Evolutionary conservation across 2,888 invertebrate genomes (phyloP).

Genomic region (Chymomyza caudatula): DNA sequence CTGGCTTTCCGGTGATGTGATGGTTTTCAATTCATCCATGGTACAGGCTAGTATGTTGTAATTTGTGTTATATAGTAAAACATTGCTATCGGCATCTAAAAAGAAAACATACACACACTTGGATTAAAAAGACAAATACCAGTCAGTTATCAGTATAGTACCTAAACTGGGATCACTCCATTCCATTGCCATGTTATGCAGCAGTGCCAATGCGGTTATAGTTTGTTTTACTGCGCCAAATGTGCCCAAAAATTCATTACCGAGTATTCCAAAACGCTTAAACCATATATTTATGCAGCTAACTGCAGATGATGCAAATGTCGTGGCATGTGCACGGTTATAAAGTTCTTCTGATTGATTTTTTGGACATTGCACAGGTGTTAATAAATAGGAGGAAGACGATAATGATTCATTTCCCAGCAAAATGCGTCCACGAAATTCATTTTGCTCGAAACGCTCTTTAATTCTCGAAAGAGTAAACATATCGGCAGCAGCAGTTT

Average conservation of each 20-base stretch:
- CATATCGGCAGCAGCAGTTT: constrained; percentile 47
- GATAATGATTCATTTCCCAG: constrained; percentile 58
- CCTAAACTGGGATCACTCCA: constrained; percentile 66
- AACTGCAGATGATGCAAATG: constrained; percentile 55
- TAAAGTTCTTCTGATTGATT: constrained; percentile 60
- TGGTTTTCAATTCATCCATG: background rate
- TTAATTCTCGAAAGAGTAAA: constrained; percentile 64
- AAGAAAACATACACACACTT: too few relatives aligned
- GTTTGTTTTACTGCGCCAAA: constrained; percentile 60
- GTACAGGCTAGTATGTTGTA: constrained; percentile 17
- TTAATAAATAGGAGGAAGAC: constrained; percentile 62
- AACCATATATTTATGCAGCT: constrained; percentile 57
- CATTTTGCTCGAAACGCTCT: constrained; percentile 73
- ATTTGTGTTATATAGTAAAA: constrained; percentile 24
- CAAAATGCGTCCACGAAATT: constrained; percentile 70
- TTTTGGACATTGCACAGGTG: constrained; percentile 56
- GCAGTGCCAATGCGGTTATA: constrained; percentile 65
- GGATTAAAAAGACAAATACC: background rate
- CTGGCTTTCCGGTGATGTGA: constrained; percentile 37
- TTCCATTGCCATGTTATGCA: constrained; percentile 74
- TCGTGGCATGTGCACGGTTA: constrained; percentile 60
- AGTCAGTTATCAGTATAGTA: constrained; percentile 7
- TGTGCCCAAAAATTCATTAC: constrained; percentile 54
- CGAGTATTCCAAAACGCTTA: constrained; percentile 62
- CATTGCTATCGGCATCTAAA: background rate